These are phyloP conservation scores for Mus caroli DNA, from an alignment of 2,797 vertebrate genomes.

Conservation along the genomic window DNA sequence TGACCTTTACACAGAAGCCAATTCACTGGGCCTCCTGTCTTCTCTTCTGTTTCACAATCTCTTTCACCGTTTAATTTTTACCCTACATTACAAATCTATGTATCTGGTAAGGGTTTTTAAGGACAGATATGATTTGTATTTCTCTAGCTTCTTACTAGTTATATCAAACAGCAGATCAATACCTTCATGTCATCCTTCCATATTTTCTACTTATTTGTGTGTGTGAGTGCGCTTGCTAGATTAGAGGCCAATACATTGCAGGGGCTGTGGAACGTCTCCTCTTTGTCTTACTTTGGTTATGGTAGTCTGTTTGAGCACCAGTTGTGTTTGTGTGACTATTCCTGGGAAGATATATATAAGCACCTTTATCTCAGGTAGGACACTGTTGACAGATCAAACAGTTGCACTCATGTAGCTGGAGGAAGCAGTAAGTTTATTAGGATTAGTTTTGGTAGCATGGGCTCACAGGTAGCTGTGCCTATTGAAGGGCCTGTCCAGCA, in stretches of 20 bases:
- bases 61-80: background rate
- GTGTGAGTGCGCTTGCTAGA: too few species aligned
- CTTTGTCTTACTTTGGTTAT: background rate
- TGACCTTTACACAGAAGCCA: background rate
- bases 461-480: background rate
- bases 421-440: background rate
- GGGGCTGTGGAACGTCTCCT: background rate
- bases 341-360: background rate
- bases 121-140: background rate
- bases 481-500: background rate
- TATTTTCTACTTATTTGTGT: background rate
- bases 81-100: background rate
- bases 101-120: background rate
- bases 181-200: background rate
- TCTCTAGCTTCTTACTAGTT: background rate
- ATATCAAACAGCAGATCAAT: background rate
- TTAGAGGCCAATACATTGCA: background rate
- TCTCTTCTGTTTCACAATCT: background rate
- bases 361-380: background rate
- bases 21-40: background rate
- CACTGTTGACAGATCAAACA: background rate
- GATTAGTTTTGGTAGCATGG: background rate
- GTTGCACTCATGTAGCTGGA: background rate
- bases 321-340: background rate
- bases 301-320: background rate